Base-by-base conservation (phyloP, 2,113 vertebrate genomes). In the Takifugu flavidus region DNA sequence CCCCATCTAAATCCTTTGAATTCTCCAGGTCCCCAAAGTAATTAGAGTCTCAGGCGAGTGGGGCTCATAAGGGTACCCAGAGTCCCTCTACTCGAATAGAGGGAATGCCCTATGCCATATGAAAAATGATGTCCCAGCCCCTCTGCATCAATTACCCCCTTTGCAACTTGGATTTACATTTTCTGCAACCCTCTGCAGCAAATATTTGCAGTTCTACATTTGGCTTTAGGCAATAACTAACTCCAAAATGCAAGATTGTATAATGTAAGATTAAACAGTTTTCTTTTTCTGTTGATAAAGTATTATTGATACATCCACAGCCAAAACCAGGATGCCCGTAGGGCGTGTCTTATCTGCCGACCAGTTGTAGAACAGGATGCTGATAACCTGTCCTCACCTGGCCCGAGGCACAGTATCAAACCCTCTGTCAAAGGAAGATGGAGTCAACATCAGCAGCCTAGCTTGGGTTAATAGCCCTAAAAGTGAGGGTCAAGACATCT, bases 11-110 rank as follows among this genome's bases (percentile, higher is more conserved):
- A 91, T 90, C 87, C 87, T 84, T 79, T 80, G 84, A 89, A 91
- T 90, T 90, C 90, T 92, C 90, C 82, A 87, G 86, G 88, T 91
- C 90, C 90, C 90, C 77, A 83, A 92, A 87, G 90, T 92, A 91
- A 92, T 92, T 91, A 91, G 88, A 88, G 87, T 89, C 87, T 88
- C 83, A 76, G 62, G 85, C 75, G 87, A 87, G 78, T 73, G 80
- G 87, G 85, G 82, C 82, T 84, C 84, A 76, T 39, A 73, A 84
- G 78, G 82, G 77, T 73, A 56, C 77, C 80, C 65, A 58, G 63
- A 82, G 75, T 79, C 83, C 82, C 78, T 75, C 75, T 82, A 51
- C 74, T 81, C 85, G 86, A 87, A 88, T 83, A 82, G 81, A 84
- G 82, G 80, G 82, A 86, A 74, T 86, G 85, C 77, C 84, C 80